A percentile compares a stretch with the other conserved stretches of the same genome.
phyloP scores from a whole-genome alignment of 2,797 vertebrate species.

The Cynodonichthys magdalenae region DNA sequence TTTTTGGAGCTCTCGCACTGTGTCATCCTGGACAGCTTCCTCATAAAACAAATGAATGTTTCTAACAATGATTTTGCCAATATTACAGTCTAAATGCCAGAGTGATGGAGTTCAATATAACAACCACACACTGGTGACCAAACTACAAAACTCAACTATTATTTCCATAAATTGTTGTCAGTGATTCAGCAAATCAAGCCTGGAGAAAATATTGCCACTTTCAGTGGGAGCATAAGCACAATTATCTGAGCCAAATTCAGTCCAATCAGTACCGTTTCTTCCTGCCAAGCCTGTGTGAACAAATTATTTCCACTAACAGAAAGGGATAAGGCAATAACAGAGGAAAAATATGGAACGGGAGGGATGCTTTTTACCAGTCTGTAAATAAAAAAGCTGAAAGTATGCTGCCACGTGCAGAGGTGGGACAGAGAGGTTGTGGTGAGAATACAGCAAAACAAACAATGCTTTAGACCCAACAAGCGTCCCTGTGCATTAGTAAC shows the following conservation, averaged over 20 bases:
- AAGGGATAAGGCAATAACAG: slow-evolving; percentile 15
- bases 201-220: slow-evolving; percentile 34
- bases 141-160: slow-evolving; percentile 16
- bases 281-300: slow-evolving; percentile 39
- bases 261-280: slow-evolving; percentile 30
- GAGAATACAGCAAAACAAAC: slow-evolving; percentile 2
- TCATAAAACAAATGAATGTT: slow-evolving; percentile 30
- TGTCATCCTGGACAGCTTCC: slow-evolving; percentile 15
- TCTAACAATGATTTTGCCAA: slow-evolving; percentile 2
- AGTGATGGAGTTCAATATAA: slow-evolving; percentile 13
- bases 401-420: neutral
- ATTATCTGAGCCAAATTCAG: slow-evolving; percentile 44
- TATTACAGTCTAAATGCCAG: neutral
- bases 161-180: slow-evolving; percentile 25
- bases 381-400: slow-evolving; percentile 8
- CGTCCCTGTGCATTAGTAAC: slow-evolving; percentile 9
- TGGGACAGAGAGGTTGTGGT: neutral
- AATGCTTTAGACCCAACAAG: neutral
- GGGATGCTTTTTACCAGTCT: neutral
- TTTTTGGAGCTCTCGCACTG: neutral
- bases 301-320: slow-evolving; percentile 32
- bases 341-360: neutral
- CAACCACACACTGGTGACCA: neutral
- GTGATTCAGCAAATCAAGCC: slow-evolving; percentile 25
- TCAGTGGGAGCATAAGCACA: slow-evolving; percentile 36